Conservation (phyloP, 2,888 invertebrate genomes). For the Atrina japonica region DNA sequence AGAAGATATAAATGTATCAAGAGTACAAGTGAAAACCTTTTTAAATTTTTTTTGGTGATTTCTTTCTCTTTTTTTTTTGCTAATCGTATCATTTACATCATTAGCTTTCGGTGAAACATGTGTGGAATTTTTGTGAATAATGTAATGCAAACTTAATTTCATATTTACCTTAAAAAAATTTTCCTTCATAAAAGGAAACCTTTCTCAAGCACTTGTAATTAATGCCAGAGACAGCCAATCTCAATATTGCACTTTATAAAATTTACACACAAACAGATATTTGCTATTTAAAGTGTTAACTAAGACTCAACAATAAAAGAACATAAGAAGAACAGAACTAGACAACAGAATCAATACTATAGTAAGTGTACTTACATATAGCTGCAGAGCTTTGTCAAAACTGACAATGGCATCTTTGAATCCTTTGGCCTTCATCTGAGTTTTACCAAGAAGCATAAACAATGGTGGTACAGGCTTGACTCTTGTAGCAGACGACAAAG, state of each 20-base stretch:
- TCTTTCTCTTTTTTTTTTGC: too few relatives aligned
- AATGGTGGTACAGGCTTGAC: slow-evolving; percentile 71
- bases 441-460: slow-evolving; percentile 79
- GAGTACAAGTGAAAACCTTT: too few relatives aligned
- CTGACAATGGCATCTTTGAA: slow-evolving; percentile 77
- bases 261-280: background rate
- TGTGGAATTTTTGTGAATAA: too few relatives aligned
- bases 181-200: too few relatives aligned
- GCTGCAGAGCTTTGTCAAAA: slow-evolving; percentile 76
- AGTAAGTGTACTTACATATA: slow-evolving; percentile 76
- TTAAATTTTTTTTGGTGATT: too few relatives aligned
- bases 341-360: too few relatives aligned
- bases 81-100: too few relatives aligned
- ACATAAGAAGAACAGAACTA: background rate
- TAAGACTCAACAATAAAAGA: background rate
- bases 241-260: background rate
- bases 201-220: too few relatives aligned
- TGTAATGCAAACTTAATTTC: too few relatives aligned
- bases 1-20: too few relatives aligned
- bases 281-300: background rate
- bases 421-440: slow-evolving; percentile 79
- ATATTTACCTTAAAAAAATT: too few relatives aligned
- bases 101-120: too few relatives aligned
- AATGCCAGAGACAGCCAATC: background rate
- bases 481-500: slow-evolving; percentile 71